phyloP scores from a whole-genome alignment of 2,797 vertebrate species.

The Artibeus jamaicensis region DNA sequence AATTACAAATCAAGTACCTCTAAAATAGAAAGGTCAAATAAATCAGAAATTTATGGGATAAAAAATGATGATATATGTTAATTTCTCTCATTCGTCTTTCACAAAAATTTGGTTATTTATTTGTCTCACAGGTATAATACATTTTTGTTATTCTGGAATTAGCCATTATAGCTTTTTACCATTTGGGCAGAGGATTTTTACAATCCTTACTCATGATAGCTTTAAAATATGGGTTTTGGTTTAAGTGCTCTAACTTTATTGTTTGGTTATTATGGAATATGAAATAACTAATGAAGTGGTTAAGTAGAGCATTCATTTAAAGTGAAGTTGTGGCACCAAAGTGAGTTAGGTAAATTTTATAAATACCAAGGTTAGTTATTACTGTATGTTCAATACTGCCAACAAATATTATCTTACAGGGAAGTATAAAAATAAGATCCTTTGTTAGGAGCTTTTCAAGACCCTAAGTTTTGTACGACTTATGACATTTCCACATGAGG shows the following conservation, averaged over 20 bases:
- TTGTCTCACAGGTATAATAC: neutral
- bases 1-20: neutral
- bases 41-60: neutral
- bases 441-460: neutral
- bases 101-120: neutral
- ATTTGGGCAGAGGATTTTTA: neutral
- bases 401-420: neutral
- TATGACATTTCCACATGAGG: slow-evolving; percentile 45
- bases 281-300: neutral
- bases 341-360: neutral
- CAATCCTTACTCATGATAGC: neutral
- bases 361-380: slow-evolving; percentile 1
- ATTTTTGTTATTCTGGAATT: neutral
- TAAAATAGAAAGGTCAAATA: neutral
- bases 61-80: neutral
- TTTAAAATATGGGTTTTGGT: slow-evolving; percentile 25
- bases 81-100: neutral
- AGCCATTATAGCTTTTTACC: neutral
- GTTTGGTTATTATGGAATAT: neutral
- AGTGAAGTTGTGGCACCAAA: neutral
- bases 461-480: slow-evolving; percentile 20
- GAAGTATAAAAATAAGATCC: neutral
- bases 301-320: slow-evolving; percentile 21
- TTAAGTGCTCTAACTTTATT: neutral
- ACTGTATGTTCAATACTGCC: neutral